These are phyloP conservation scores for Diaphora mendica DNA, from an alignment of 2,888 invertebrate species.

Conservation along the genomic window DNA sequence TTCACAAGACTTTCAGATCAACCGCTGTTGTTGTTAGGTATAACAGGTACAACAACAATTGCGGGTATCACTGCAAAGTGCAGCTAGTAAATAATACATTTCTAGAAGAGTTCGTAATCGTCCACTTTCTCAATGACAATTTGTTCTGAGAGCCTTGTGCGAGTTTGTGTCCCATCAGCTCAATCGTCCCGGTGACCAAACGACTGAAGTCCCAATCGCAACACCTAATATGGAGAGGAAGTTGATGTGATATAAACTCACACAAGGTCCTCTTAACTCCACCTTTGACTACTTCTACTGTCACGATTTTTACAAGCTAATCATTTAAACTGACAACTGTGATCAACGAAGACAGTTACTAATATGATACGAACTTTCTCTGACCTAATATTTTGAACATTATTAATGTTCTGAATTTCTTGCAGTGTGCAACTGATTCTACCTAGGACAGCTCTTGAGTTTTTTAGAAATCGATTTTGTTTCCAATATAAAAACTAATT, in stretches of 20 bases:
- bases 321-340: slow-evolving; percentile 35
- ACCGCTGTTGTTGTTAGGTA: no score
- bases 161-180: not conserved
- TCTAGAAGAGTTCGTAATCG: not conserved
- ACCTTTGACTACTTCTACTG: slow-evolving; percentile 20
- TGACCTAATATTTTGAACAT: not conserved
- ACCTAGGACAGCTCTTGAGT: not conserved
- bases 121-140: not conserved
- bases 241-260: no score
- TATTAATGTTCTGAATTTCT: not conserved
- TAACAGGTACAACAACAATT: no score
- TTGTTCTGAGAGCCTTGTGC: not conserved
- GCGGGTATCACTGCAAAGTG: no score
- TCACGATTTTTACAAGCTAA: slow-evolving; percentile 32
- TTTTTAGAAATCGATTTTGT: not conserved
- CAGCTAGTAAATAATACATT: not conserved
- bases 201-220: no score
- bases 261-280: slow-evolving; percentile 34
- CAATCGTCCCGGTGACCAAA: not conserved
- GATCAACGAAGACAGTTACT: slow-evolving; percentile 17
- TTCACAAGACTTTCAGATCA: no score
- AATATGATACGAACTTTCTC: not conserved
- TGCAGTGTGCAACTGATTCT: not conserved
- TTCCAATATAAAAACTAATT: not conserved
- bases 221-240: no score